Base-by-base conservation (phyloP, 2,797 vertebrate species). In the Tauraco hartlaubi region DNA sequence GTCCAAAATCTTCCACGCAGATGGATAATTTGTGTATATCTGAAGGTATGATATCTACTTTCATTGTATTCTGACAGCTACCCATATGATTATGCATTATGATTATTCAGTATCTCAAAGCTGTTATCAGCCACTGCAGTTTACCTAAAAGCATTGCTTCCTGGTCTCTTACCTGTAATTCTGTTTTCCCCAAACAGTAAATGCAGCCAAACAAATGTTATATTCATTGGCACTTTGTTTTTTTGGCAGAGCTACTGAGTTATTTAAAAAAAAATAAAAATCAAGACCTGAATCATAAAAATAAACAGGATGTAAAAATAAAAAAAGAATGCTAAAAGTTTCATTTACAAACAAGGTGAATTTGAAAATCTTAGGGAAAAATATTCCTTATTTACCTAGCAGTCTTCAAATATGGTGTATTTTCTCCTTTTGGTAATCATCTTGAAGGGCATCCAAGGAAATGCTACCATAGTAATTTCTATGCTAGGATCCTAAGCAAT, bases 11-110 rank as follows among this genome's bases (percentile, higher is more conserved):
- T 93, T 91, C 79, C 41, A 66, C 46, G 61, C 29, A 90, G 49
- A 56, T 69, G 56, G 39, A 66, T 93, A 92, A 95, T 94, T 96
- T 94, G 22, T 94, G 33, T 86, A 54, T 92, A 55, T 95, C 77
- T 92, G 62, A 85, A 95, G 72, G 66, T 67, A 62, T 41, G 25
- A 26, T 90, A 69, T 89, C 95, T 94, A 74, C 74, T 97, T 94
- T 73, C 44, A 91, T 90, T 95, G 69, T 93, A 61, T 89, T 96
- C 83, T 96, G 92, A 95, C 74, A 95, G 35, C 46, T 46, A 85
- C 71, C 29, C n/a, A 22, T 93, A 77, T 89, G 91, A 96, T 92
- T 85, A 95, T 86, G 15, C 26, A 80, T 95, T 89, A 74, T n/a
- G 68, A 92, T 92, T 85, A 81, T 84, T 83, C 62, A 89, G 58